Evolutionary conservation across 2,113 vertebrate genomes (phyloP).

Genomic region (Psilopsiagon aymara): DNA sequence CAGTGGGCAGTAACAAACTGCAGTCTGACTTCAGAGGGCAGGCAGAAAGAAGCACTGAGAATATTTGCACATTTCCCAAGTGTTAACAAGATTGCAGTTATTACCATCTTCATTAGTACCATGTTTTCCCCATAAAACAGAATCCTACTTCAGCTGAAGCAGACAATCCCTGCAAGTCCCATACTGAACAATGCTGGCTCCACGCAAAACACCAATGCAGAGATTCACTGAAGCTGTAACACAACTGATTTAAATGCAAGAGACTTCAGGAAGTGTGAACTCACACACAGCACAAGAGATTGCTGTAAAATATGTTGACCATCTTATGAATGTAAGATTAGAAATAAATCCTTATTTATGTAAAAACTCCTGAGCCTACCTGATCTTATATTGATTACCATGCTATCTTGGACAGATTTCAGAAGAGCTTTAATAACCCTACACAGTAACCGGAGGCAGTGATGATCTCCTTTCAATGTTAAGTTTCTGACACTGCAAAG

Average conservation of each 20-base stretch:
- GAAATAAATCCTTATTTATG: not conserved
- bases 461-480: not conserved
- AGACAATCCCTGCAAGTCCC: not conserved
- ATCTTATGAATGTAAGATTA: not conserved
- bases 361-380: not conserved
- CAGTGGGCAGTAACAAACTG: not conserved
- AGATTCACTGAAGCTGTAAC: not conserved
- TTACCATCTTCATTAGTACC: not conserved
- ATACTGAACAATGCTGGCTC: not conserved
- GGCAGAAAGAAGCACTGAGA: not conserved
- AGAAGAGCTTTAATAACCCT: not conserved
- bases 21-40: not conserved
- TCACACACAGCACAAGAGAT: not conserved
- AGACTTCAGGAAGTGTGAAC: not conserved
- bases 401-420: not conserved
- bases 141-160: not conserved
- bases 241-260: not conserved
- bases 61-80: not conserved
- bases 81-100: not conserved
- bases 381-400: not conserved
- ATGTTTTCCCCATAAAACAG: not conserved
- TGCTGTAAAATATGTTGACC: not conserved
- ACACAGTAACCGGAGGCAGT: not conserved
- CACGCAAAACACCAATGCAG: not conserved
- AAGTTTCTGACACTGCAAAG: constrained; percentile 4